Conservation (phyloP, 2,113 vertebrate genomes). For the Sinocyclocheilus rhinocerous region DNA sequence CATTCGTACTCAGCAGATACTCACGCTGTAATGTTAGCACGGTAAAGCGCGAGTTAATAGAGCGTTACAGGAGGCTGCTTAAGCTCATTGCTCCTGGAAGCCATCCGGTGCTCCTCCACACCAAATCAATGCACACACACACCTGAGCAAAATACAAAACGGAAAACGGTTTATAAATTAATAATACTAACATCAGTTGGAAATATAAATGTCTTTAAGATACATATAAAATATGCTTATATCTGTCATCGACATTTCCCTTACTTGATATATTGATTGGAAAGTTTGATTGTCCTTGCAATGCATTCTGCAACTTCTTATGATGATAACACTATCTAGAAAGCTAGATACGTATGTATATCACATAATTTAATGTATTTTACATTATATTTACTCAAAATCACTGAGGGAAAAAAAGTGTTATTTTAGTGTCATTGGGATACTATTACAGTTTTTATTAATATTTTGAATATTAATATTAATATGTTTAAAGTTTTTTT, state of each 20-base stretch:
- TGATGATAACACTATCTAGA: neutral
- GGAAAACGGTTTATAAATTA: neutral
- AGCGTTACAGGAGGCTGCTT: constrained; percentile 1
- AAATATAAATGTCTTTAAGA: neutral
- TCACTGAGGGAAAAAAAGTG: no score
- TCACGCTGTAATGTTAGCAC: constrained; percentile 15
- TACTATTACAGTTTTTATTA: no score
- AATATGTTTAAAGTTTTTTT: no score
- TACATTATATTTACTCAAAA: neutral
- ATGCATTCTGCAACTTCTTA: neutral
- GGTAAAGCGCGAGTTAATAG: neutral
- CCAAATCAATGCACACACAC: neutral
- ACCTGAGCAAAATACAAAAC: neutral
- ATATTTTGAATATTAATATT: no score
- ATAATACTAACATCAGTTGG: neutral
- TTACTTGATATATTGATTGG: neutral
- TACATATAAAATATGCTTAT: neutral
- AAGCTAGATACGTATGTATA: neutral
- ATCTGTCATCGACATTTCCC: neutral
- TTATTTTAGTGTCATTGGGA: no score
- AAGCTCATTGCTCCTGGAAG: neutral
- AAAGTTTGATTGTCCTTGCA: neutral
- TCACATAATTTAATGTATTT: neutral
- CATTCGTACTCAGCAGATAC: constrained; percentile 59
- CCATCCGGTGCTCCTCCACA: neutral